phyloP scores from a whole-genome alignment of 2,797 vertebrate species.

The Siniperca scherzeri region DNA sequence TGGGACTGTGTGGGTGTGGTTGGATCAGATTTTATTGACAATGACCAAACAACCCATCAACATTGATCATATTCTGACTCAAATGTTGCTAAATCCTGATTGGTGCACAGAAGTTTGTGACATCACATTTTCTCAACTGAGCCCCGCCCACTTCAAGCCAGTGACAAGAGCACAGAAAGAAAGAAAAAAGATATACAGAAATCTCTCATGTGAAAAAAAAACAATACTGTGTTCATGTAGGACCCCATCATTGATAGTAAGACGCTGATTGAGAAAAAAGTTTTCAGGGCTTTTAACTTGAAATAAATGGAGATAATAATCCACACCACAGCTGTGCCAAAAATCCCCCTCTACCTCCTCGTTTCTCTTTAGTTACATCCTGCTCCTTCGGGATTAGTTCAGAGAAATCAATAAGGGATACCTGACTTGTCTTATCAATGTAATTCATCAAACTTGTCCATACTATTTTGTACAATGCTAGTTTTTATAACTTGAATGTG shows the following conservation, averaged over 20 bases:
- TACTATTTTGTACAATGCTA: constrained; percentile 1
- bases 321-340: constrained; percentile 25
- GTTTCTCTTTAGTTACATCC: constrained; percentile 49
- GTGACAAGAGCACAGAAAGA: not conserved
- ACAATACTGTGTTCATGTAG: not conserved
- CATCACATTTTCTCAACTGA: not conserved
- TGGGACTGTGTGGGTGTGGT: not conserved
- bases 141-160: not conserved
- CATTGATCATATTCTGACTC: not conserved
- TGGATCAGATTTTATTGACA: constrained; percentile 20
- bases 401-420: constrained; percentile 33
- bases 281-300: constrained; percentile 30
- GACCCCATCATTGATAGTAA: constrained; percentile 17
- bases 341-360: constrained; percentile 1
- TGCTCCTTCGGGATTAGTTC: constrained; percentile 30
- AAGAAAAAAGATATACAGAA: not conserved
- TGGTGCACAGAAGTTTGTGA: not conserved
- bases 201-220: not conserved
- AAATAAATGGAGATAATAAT: constrained; percentile 55
- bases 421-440: constrained; percentile 26
- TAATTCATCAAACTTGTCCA: constrained; percentile 23
- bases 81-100: not conserved
- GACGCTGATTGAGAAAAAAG: constrained; percentile 14
- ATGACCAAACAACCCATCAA: not conserved
- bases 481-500: not conserved